Percentiles rank a stretch among this genome's conserved stretches.
phyloP scores from a whole-genome alignment of 2,797 vertebrate species.

The Onychomys torridus region DNA sequence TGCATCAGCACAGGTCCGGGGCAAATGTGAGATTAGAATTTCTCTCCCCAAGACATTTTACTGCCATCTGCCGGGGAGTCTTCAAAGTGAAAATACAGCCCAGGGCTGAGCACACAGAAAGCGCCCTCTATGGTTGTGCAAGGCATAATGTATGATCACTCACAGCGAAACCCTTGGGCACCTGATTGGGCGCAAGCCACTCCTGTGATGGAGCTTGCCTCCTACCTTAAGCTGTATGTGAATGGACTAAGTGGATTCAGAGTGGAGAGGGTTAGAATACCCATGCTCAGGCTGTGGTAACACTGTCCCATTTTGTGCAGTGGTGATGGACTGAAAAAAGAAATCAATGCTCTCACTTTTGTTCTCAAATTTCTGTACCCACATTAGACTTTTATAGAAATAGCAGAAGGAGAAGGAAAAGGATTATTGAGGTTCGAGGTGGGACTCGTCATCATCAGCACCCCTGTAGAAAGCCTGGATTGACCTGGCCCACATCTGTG shows the following conservation, averaged over 20 bases:
- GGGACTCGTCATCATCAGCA: constrained; percentile 84
- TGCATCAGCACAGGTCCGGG: background rate
- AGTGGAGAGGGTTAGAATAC: constrained; percentile 70
- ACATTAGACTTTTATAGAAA: constrained; percentile 84
- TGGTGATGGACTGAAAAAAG: constrained; percentile 72
- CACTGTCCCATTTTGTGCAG: constrained; percentile 74
- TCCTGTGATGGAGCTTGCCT: background rate
- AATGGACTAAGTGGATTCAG: constrained; percentile 75
- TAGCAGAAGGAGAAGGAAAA: constrained; percentile 27
- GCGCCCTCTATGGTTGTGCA: constrained; percentile 19
- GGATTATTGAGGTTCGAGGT: constrained; percentile 58
- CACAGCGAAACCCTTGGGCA: background rate
- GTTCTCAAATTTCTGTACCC: constrained; percentile 76
- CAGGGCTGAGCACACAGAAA: background rate
- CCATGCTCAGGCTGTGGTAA: constrained; percentile 65
- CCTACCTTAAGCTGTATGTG: constrained; percentile 58
- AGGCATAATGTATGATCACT: background rate
- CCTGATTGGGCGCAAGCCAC: background rate
- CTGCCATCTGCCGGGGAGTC: constrained; percentile 51
- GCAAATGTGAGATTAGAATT: constrained; percentile 61
- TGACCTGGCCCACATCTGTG: constrained; percentile 79
- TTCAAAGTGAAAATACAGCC: constrained; percentile 29
- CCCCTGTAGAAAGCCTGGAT: constrained; percentile 83
- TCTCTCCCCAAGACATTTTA: constrained; percentile 50
- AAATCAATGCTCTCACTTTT: constrained; percentile 69